A percentile compares a stretch with the other conserved stretches of the same genome.
Conservation (phyloP, 2,888 invertebrate genomes). For the Ernsta delagoae region DNA sequence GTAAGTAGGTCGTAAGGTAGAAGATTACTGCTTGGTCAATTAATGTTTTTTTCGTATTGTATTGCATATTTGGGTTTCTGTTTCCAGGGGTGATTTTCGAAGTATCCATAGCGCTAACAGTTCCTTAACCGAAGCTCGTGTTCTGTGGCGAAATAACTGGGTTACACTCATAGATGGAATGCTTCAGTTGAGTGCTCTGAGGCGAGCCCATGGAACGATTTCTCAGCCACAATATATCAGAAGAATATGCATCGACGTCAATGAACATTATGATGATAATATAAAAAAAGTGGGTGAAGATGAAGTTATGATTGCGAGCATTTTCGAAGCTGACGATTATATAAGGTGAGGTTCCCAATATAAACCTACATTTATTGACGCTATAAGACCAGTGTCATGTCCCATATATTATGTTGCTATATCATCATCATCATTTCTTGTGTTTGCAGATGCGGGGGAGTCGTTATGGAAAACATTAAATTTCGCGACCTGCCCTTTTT, state of each 20-base stretch:
- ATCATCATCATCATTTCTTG: no score
- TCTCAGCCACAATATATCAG: slow-evolving; percentile 83
- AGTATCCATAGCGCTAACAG: slow-evolving; percentile 52
- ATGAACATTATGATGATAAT: slow-evolving; percentile 44
- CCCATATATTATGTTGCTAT: no score
- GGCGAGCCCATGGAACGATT: slow-evolving; percentile 83
- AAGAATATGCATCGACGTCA: slow-evolving; percentile 52
- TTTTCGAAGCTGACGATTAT: slow-evolving; percentile 44
- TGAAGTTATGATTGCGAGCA: slow-evolving; percentile 44
- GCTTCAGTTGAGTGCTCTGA: slow-evolving; percentile 90
- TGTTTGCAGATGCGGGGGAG: no score
- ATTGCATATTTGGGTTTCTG: slow-evolving; percentile 67
- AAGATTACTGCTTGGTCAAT: no score
- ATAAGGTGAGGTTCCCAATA: slow-evolving; percentile 47
- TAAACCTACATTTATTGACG: no score
- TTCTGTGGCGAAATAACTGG: slow-evolving; percentile 91
- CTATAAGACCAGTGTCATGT: no score
- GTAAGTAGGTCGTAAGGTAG: no score
- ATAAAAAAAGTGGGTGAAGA: slow-evolving; percentile 29
- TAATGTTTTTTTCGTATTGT: no score
- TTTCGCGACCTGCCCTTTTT: no score
- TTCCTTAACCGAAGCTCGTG: slow-evolving; percentile 56
- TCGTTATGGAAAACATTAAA: no score
- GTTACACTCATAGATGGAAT: slow-evolving; percentile 92
- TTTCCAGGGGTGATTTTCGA: slow-evolving; percentile 55